Evolutionary conservation across 2,113 vertebrate genomes (phyloP).

Genomic region (Opisthocomus hoazin): DNA sequence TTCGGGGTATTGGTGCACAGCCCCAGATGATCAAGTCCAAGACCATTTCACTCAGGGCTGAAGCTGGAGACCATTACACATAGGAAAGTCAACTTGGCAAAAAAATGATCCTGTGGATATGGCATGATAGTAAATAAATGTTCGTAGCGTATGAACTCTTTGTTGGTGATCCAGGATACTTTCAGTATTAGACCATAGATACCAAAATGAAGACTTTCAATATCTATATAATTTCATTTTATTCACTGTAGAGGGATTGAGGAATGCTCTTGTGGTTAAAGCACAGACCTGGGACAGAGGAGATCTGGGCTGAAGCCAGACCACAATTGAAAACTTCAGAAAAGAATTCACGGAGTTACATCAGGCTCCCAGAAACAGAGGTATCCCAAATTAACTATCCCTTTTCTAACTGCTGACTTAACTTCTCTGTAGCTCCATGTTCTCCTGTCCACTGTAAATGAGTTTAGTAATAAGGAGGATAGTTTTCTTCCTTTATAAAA

Average conservation of each 20-base stretch:
- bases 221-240: slow-evolving; percentile 29
- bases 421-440: not conserved
- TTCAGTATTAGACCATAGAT: not conserved
- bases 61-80: not conserved
- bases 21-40: not conserved
- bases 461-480: not conserved
- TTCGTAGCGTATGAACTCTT: not conserved
- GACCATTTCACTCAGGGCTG: not conserved
- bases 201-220: not conserved
- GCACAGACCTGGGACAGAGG: not conserved
- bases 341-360: not conserved
- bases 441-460: not conserved
- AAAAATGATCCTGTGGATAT: not conserved
- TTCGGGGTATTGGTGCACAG: not conserved
- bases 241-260: not conserved
- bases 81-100: slow-evolving; percentile 15
- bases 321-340: slow-evolving; percentile 26
- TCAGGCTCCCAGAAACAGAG: slow-evolving; percentile 1
- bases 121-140: not conserved
- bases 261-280: not conserved
- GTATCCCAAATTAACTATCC: not conserved
- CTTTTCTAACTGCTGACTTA: not conserved
- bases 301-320: slow-evolving; percentile 14
- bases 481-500: not conserved
- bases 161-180: slow-evolving; percentile 40